Evolutionary conservation across 2,888 invertebrate genomes (phyloP).

Genomic region (Dusona sp.): DNA sequence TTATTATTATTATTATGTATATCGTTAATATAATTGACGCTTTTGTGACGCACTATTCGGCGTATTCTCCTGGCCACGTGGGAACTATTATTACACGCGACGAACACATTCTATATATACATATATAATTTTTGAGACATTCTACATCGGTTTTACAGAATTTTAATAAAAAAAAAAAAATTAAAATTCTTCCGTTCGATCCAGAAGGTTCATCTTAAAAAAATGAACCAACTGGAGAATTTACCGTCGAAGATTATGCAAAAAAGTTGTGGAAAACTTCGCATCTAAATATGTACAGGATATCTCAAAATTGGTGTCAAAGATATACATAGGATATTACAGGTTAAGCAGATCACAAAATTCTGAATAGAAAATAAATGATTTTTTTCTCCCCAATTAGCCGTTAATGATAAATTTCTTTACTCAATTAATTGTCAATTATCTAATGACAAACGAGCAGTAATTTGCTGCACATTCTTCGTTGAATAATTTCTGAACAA

Average conservation of each 20-base stretch:
- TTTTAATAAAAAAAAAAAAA: not conserved
- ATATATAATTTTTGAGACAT: not conserved
- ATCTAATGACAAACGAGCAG: not conserved
- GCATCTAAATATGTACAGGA: constrained; percentile 4
- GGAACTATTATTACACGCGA: constrained; percentile 38
- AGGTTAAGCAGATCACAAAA: not conserved
- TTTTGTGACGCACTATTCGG: constrained; percentile 65
- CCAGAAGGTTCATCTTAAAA: not conserved
- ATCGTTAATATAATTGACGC: constrained; percentile 71
- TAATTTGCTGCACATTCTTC: too few relatives aligned
- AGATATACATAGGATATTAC: not conserved
- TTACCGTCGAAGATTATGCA: not conserved
- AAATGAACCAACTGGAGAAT: not conserved
- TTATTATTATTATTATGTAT: constrained; percentile 52
- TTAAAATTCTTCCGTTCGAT: not conserved
- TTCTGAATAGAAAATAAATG: not conserved
- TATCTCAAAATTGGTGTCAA: not conserved
- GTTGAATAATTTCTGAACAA: too few relatives aligned
- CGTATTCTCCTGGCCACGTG: constrained; percentile 46
- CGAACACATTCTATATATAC: not conserved
- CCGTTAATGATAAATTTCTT: not conserved
- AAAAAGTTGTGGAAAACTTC: constrained; percentile 15
- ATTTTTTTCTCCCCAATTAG: not conserved
- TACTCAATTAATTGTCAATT: not conserved
- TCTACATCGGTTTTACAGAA: not conserved